Evolutionary conservation across 2,888 invertebrate genomes (phyloP), one percentile per base, ranked within the genome.

Genomic region (Brenthis daphne): DNA sequence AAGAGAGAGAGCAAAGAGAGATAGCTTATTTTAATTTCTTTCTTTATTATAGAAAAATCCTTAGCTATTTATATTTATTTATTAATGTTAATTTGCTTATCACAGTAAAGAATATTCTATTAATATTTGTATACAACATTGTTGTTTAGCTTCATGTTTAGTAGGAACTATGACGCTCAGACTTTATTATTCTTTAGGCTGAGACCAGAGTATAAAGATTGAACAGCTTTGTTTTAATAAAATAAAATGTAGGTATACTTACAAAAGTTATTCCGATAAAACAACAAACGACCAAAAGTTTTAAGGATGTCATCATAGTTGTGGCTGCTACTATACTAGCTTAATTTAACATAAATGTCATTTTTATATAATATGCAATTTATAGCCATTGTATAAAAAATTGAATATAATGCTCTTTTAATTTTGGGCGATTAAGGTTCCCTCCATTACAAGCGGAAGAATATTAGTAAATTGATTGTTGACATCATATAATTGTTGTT

Each of bases 261-360:
- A 88, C 88, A 64, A 81, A 73, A 64, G 79, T 74, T 13, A 76
- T 71, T 53, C 77, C 77, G 37, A 85, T 69, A 13, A 83, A 74
- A 73, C 75, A 81, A 65, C 76, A 77, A 74, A 75, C 81, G 50
- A 83, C 71, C 56, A 82, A 72, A 57, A 80, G 71, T 65, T 78
- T 79, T 53, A 79, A 76, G 51, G 84, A 81, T 70, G 69, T 78
- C 74, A 79, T 77, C 64, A 67, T 73, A 11, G 29, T 64, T 64
- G 67, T 50, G 50, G 56, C 55, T 50, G 47, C 57, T 56, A 33
- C 14, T 33, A 60, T 6, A 71, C 72, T 75, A 69, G 29, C 37
- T 65, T 5, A 51, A 54, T 43, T 57, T 64, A 63, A 47, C n/a
- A n/a, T 24, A 63, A 64, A 50, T 24, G 50, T n/a, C 64, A 37